These are phyloP conservation scores for Falco berigora DNA, from an alignment of 2,797 vertebrate genomes.

Conservation along the genomic window DNA sequence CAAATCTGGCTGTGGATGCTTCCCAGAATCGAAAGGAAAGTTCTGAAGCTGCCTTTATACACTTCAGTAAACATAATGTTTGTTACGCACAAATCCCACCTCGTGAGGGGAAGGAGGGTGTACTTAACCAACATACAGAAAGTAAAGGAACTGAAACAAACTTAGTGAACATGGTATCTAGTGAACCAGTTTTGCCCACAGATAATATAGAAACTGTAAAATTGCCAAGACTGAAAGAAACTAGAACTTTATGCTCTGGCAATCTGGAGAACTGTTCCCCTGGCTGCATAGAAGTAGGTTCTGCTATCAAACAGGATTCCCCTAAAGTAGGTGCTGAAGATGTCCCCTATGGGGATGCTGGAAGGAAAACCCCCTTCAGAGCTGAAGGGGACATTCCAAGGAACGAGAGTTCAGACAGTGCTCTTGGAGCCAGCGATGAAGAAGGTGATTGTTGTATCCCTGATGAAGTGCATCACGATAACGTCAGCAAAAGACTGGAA, in stretches of 20 bases:
- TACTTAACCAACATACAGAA: not conserved
- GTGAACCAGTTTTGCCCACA: not conserved
- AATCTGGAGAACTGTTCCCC: not conserved
- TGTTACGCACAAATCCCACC: not conserved
- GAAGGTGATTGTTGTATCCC: slow-evolving; percentile 57
- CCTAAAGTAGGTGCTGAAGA: slow-evolving; percentile 14
- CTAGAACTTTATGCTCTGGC: not conserved
- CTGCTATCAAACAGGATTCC: slow-evolving; percentile 14
- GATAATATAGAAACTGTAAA: not conserved
- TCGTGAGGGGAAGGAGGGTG: not conserved
- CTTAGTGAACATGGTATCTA: not conserved
- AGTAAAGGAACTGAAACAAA: slow-evolving; percentile 5
- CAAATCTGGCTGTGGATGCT: not conserved
- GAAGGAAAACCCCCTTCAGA: slow-evolving; percentile 37
- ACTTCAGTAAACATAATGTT: not conserved
- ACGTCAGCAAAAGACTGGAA: not conserved
- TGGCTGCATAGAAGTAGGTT: not conserved
- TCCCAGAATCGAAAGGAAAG: not conserved
- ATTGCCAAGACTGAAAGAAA: not conserved
- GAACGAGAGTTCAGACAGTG: slow-evolving; percentile 82
- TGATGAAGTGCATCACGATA: not conserved
- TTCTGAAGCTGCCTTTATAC: not conserved
- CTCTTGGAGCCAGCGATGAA: slow-evolving; percentile 82
- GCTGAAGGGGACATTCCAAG: slow-evolving; percentile 75
- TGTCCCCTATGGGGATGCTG: slow-evolving; percentile 69